Evolutionary conservation across 2,797 vertebrate genomes (phyloP), one percentile per base, ranked within the genome.

Genomic region (Gymnocypris eckloni): DNA sequence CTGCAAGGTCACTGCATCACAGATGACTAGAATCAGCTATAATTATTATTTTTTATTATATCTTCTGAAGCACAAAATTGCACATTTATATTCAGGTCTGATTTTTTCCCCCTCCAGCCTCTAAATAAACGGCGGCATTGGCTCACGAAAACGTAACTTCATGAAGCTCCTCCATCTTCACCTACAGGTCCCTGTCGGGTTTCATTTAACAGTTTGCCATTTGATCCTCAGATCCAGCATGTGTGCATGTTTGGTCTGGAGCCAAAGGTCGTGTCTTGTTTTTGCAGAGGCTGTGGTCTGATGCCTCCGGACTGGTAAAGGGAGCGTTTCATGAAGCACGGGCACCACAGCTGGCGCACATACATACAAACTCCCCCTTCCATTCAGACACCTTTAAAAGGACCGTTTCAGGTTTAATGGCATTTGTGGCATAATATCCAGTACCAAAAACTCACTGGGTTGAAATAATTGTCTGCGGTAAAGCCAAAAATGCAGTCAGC

Each of bases 231-330:
- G 28, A 76, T 88, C 85, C 81, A 54, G 86, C 88, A 73, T 86
- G 82, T 81, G 56, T 85, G 54, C 77, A 13, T 64, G 85, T 85
- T 72, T 61, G 71, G 83, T 70, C 39, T 18, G 2, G 48, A 79
- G 82, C 82, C 82, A 78, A 84, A 84, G 83, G 83, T 78, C 37
- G 50, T 84, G 83, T 79, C 71, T 72, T 82, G 80, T 82, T 59
- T 83, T 83, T 66, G 70, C 82, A 83, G 52, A 71, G 86, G 52
- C 61, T 61, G 41, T 70, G 75, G 52, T 75, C 28, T 66, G 64
- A 45, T 92, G 83, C 90, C 91, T 91, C 89, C 92, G 92, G 92
- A 93, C 92, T 93, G 92, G 93, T 92, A 80, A 83, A 91, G 79
- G 70, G 79, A 71, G 22, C 64, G 45, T 72, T 78, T 76, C 76